Evolutionary conservation across 2,113 vertebrate species (phyloP).

Genomic region (Hippopotamus amphibius): DNA sequence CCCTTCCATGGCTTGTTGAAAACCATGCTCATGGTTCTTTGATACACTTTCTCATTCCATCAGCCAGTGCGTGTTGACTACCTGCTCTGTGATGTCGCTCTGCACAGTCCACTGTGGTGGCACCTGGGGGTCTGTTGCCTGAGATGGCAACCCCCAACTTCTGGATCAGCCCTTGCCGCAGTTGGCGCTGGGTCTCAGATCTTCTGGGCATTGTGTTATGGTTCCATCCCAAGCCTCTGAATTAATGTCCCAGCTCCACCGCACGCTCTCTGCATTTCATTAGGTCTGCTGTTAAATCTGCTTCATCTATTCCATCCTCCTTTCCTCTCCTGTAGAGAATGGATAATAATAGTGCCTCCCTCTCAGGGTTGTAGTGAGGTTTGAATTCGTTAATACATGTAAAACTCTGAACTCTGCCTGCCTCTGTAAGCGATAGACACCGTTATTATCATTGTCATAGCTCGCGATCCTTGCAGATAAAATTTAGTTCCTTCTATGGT

Average conservation of each 20-base stretch:
- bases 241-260: background rate
- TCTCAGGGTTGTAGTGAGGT: background rate
- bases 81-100: rapidly evolving
- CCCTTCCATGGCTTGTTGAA: background rate
- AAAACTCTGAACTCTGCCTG: background rate
- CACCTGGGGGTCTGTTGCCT: background rate
- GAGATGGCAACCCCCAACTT: background rate
- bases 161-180: background rate
- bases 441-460: background rate
- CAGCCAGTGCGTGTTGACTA: background rate
- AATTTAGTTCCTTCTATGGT: slow-evolving; percentile 25
- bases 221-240: background rate
- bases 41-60: background rate
- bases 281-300: background rate
- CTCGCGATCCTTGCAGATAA: background rate
- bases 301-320: background rate
- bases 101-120: background rate
- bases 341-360: background rate
- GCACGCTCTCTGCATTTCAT: background rate
- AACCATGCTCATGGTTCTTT: background rate
- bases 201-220: rapidly evolving
- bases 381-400: background rate
- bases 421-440: background rate
- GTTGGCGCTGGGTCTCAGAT: background rate
- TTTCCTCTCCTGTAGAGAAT: background rate